Evolutionary conservation across 2,888 invertebrate genomes (phyloP).

Genomic region (Entomobrya proxima): DNA sequence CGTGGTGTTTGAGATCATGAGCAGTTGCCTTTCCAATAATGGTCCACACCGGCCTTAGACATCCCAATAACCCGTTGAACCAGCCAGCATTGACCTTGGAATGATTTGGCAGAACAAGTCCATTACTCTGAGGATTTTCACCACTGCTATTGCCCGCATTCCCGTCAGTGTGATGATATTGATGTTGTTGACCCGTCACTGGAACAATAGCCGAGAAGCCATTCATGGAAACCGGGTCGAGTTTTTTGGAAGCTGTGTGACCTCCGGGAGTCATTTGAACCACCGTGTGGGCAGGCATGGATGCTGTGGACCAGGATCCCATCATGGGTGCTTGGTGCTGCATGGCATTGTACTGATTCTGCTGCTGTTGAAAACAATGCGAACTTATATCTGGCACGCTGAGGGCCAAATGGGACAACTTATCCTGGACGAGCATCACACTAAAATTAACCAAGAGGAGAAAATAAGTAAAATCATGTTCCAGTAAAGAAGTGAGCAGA

Average conservation of each 20-base stretch:
- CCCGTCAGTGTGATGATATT: slow-evolving; percentile 17
- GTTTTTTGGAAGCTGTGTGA: slow-evolving; percentile 34
- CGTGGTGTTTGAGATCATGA: slow-evolving; percentile 83
- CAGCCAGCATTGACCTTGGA: slow-evolving; percentile 79
- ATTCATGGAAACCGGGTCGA: slow-evolving; percentile 52
- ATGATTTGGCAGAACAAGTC: slow-evolving; percentile 64
- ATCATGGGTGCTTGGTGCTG: slow-evolving; percentile 55
- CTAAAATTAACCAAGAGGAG: slow-evolving; percentile 42
- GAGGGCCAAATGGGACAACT: slow-evolving; percentile 73
- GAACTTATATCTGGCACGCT: slow-evolving; percentile 74
- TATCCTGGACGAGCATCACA: slow-evolving; percentile 75
- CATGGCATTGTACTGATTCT: slow-evolving; percentile 56
- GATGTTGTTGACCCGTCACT: slow-evolving; percentile 35
- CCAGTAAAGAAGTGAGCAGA: too few relatives aligned
- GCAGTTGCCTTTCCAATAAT: slow-evolving; percentile 88
- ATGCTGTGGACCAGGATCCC: slow-evolving; percentile 72
- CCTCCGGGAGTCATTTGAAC: slow-evolving; percentile 57
- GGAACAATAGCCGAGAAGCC: slow-evolving; percentile 43
- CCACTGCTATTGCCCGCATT: slow-evolving; percentile 16
- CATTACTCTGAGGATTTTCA: slow-evolving; percentile 12
- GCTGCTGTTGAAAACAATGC: slow-evolving; percentile 61
- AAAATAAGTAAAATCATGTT: background rate
- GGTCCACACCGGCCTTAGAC: slow-evolving; percentile 91
- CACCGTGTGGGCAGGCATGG: slow-evolving; percentile 72
- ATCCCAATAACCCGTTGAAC: slow-evolving; percentile 91